phyloP scores from a whole-genome alignment of 1,140 invertebrate species.

The Akabosia matsudoensis region DNA sequence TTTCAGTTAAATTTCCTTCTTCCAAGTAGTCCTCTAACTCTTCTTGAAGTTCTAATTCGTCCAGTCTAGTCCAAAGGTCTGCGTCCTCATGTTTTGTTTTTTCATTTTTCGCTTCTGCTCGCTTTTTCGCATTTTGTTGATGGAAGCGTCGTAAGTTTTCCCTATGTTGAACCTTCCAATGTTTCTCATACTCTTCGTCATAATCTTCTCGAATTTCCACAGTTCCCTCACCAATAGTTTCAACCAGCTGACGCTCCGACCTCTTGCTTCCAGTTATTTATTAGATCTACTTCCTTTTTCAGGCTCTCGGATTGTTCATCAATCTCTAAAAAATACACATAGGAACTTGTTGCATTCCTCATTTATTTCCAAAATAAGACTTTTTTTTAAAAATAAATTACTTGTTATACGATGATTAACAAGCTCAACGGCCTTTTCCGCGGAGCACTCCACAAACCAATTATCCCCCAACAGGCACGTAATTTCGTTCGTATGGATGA shows the following conservation, averaged over 20 bases:
- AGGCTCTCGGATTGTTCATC: constrained; percentile 55
- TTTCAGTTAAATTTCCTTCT: constrained; percentile 50
- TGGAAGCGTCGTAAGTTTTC: constrained; percentile 55
- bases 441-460: constrained; percentile 67
- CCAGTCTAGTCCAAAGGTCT: constrained; percentile 55
- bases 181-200: constrained; percentile 56
- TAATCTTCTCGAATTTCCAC: constrained; percentile 58
- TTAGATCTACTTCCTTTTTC: constrained; percentile 54
- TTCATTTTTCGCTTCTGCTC: constrained; percentile 46
- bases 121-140: constrained; percentile 52
- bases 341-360: no score
- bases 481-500: constrained; percentile 71
- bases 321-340: constrained; percentile 51
- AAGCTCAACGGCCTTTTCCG: constrained; percentile 62
- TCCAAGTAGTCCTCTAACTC: constrained; percentile 49
- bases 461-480: constrained; percentile 65
- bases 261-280: constrained; percentile 52
- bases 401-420: constrained; percentile 61
- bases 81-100: constrained; percentile 51
- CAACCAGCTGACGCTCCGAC: constrained; percentile 48
- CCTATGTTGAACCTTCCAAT: constrained; percentile 58
- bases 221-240: constrained; percentile 51
- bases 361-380: no score
- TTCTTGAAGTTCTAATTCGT: constrained; percentile 58
- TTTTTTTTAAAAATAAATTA: constrained; percentile 49